Evolutionary conservation across 2,888 invertebrate species (phyloP), one percentile per base, ranked within the genome.

Genomic region (Scelioninae gen. 1): DNA sequence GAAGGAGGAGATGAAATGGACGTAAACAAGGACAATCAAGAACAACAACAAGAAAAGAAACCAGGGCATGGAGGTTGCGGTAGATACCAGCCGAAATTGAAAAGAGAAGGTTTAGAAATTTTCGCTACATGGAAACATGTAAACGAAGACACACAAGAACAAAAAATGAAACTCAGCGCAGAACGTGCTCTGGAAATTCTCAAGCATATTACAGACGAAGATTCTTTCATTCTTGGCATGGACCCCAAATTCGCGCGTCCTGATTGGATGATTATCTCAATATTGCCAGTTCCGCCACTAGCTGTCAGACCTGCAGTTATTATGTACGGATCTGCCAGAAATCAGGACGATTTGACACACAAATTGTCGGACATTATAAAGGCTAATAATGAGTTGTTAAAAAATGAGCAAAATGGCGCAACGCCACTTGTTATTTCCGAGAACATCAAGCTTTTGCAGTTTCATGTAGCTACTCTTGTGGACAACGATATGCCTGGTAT

Each of bases 401-500:
- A 97, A 86, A 99, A 99, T 92, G 99, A 99, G 93, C 96, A 97
- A 85, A 96, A 97, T 29, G 99, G 99, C 38, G 99, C 98, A 5
- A 99, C 99, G 0, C 97, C 99, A 16, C 99, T 99, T 92, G 98
- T 99, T 1, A 96, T 99, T 43, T 95, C 96, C 31, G 99, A 99
- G 92, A 99, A 99, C 92, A 97, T 98, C 4, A 98, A 98, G 93
- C 96, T 99, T 96, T 93, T 99, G 84, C 99, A 99, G 92, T 99
- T 98, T 91, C 99, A 99, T 92, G 99, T 99, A 1, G 98, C 99
- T 0, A 99, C 99, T 2, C 94, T 99, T 85, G 96, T 98, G 0
- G 99, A 99, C 91, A 99, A 99, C 93, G 99, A 99, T 89, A 98
- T 99, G 96, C 99, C 99, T 47, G 99, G 99, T 0, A 95, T 99